Conservation (phyloP, 2,888 invertebrate genomes). For the Erannis defoliaria region DNA sequence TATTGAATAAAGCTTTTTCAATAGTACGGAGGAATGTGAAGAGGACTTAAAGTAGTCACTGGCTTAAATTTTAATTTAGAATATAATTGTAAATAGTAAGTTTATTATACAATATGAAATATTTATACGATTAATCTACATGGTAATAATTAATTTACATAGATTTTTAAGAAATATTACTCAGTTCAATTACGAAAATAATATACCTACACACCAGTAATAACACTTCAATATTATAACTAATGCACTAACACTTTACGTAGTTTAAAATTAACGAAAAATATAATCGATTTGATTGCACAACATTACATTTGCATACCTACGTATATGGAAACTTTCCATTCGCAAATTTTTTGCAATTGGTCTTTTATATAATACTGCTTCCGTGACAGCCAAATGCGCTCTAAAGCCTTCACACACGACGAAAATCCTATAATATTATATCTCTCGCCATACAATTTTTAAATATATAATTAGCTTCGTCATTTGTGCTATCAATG, state of each 20-base stretch:
- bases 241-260: conserved; percentile 68
- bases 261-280: conserved; percentile 48
- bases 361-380: no score
- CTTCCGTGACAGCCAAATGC: no score
- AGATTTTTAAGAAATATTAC: conserved; percentile 50
- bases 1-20: conserved; percentile 35
- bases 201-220: conserved; percentile 56
- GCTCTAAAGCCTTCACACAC: no score
- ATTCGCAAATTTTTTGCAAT: no score
- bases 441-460: no score
- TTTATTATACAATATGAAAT: conserved; percentile 48
- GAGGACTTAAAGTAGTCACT: conserved; percentile 49
- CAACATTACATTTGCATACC: not conserved
- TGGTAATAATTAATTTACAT: conserved; percentile 46
- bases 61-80: conserved; percentile 53
- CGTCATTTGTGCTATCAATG: no score
- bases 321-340: not conserved
- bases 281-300: conserved; percentile 15
- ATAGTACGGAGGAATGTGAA: conserved; percentile 42
- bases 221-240: conserved; percentile 57
- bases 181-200: conserved; percentile 58
- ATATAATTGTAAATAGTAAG: conserved; percentile 58
- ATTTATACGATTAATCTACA: conserved; percentile 59
- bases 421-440: no score
- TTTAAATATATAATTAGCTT: no score